Percentiles rank a stretch among this genome's conserved stretches.
phyloP scores from a whole-genome alignment of 2,113 vertebrate species.

The Ptilorrhoa leucosticta region DNA sequence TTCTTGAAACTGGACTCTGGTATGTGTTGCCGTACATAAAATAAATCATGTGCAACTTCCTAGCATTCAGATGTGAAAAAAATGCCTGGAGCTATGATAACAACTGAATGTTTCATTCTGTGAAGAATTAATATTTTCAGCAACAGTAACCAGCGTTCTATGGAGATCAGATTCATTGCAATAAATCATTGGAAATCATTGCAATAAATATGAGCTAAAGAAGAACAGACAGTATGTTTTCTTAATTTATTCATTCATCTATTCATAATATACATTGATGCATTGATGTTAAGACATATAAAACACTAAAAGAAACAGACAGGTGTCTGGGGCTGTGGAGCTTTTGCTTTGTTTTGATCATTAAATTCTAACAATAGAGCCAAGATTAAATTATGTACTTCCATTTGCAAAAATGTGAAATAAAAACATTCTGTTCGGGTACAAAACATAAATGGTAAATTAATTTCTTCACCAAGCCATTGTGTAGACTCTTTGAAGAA shows the following conservation, averaged over 20 bases:
- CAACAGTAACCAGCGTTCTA: slow-evolving; percentile 61
- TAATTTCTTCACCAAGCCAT: neutral
- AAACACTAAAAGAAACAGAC: slow-evolving; percentile 39
- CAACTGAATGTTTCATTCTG: slow-evolving; percentile 61
- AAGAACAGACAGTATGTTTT: slow-evolving; percentile 56
- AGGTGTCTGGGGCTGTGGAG: neutral
- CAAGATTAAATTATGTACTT: slow-evolving; percentile 1
- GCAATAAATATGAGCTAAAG: slow-evolving; percentile 61
- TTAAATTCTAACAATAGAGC: neutral
- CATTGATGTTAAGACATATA: neutral
- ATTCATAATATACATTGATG: slow-evolving; percentile 8
- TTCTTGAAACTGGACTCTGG: slow-evolving; percentile 56
- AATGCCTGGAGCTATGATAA: slow-evolving; percentile 59
- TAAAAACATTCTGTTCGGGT: slow-evolving; percentile 17
- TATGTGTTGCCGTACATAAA: slow-evolving; percentile 54
- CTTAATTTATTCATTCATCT: slow-evolving; percentile 64
- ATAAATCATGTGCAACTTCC: slow-evolving; percentile 20
- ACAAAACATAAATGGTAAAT: slow-evolving; percentile 23
- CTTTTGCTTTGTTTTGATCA: neutral
- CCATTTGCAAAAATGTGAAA: slow-evolving; percentile 16
- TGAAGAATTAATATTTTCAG: slow-evolving; percentile 71
- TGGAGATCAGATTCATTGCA: slow-evolving; percentile 65
- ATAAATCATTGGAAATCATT: slow-evolving; percentile 72
- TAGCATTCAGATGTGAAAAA: slow-evolving; percentile 50
- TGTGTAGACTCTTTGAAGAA: neutral